Evolutionary conservation across 1,140 invertebrate species (phyloP).

Genomic region (Heliconius hewitsoni): DNA sequence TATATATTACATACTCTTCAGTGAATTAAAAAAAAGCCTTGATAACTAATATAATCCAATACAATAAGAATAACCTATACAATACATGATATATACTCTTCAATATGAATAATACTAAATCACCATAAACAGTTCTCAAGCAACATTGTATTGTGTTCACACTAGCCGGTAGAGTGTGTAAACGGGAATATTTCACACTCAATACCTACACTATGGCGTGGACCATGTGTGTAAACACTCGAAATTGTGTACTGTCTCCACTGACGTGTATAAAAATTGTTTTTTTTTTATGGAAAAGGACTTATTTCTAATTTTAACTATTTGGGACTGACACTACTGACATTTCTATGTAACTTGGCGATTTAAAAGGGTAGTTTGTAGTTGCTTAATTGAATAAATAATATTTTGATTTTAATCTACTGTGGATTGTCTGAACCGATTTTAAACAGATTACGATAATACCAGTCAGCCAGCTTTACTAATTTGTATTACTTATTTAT

Average conservation of each 20-base stretch:
- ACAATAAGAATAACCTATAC: no score
- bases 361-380: no score
- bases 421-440: constrained; percentile 20
- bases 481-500: not conserved
- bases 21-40: no score
- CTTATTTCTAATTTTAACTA: no score
- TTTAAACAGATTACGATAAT: constrained; percentile 7
- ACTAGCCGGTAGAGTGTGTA: constrained; percentile 6
- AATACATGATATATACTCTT: not conserved
- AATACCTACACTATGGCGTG: not conserved
- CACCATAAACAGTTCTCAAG: not conserved
- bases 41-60: no score
- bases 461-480: not conserved
- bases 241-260: not conserved
- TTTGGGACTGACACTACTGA: no score
- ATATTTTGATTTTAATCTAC: no score
- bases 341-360: no score
- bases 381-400: no score
- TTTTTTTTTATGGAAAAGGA: not conserved
- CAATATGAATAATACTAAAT: not conserved
- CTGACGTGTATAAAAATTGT: not conserved
- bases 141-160: not conserved
- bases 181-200: constrained; percentile 11
- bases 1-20: no score
- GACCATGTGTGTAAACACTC: constrained; percentile 6